These are phyloP conservation scores for Eudasyphora cyanicolor DNA, from an alignment of 2,888 invertebrate species.

Conservation along the genomic window DNA sequence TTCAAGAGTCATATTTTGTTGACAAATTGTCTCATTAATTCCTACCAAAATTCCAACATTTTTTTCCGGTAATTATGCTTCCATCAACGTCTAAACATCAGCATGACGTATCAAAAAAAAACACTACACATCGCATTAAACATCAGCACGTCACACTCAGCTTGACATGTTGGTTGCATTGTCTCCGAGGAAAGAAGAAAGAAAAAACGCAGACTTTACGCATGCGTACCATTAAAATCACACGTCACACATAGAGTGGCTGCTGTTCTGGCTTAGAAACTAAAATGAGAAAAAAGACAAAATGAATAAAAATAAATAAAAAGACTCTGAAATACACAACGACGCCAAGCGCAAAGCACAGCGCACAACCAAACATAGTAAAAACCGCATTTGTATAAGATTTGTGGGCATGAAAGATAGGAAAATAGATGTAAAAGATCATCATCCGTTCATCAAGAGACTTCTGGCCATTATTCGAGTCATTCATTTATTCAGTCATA, in stretches of 20 bases:
- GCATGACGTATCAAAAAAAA: slow-evolving; percentile 53
- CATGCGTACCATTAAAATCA: slow-evolving; percentile 35
- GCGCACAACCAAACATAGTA: slow-evolving; percentile 3
- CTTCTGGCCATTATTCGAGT: too few relatives aligned
- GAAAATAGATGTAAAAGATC: too few relatives aligned
- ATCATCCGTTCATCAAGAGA: slow-evolving; percentile 13
- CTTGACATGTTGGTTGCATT: not conserved
- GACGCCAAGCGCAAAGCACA: slow-evolving; percentile 3
- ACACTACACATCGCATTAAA: slow-evolving; percentile 33
- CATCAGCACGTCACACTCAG: not conserved
- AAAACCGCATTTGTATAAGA: slow-evolving; percentile 18
- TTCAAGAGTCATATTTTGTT: too few relatives aligned
- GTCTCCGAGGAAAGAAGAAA: slow-evolving; percentile 27
- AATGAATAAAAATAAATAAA: too few relatives aligned
- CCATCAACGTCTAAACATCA: slow-evolving; percentile 53
- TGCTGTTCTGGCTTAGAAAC: too few relatives aligned
- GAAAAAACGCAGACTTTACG: slow-evolving; percentile 5
- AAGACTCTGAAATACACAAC: slow-evolving; percentile 26
- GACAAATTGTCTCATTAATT: too few relatives aligned
- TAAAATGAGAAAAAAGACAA: not conserved
- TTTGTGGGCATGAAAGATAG: too few relatives aligned
- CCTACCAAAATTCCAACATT: not conserved
- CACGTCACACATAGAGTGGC: slow-evolving; percentile 21
- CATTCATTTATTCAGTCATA: too few relatives aligned
- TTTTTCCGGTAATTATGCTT: slow-evolving; percentile 9